Conservation (phyloP, 2,797 vertebrate genomes). For the Peromyscus eremicus region DNA sequence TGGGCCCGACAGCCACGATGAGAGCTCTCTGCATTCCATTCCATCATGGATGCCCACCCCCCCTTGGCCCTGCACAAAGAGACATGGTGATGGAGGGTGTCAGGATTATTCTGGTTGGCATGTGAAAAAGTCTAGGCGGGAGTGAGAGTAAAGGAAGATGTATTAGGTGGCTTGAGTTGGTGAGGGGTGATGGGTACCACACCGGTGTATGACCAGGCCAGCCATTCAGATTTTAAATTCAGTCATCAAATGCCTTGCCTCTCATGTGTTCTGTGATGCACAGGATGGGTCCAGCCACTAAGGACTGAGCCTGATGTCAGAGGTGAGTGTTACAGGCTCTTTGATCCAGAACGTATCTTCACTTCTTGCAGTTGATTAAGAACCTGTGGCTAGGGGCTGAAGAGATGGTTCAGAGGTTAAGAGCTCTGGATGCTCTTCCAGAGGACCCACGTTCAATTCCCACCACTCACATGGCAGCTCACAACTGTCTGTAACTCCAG, state of each 20-base stretch:
- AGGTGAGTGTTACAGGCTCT: not conserved
- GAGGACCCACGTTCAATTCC: no score
- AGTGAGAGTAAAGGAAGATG: not conserved
- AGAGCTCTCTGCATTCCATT: not conserved
- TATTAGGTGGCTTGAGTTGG: not conserved
- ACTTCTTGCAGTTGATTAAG: not conserved
- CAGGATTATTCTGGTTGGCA: not conserved
- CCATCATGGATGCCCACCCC: not conserved
- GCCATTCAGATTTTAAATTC: not conserved
- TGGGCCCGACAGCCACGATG: accelerated
- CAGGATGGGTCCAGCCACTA: accelerated
- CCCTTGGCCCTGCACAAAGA: not conserved
- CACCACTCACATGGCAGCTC: no score
- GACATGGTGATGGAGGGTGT: not conserved
- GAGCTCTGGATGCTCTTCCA: no score
- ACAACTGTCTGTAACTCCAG: no score
- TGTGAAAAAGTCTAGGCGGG: not conserved
- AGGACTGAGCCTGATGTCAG: not conserved
- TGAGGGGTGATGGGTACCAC: no score
- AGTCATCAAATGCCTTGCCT: no score
- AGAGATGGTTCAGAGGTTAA: no score
- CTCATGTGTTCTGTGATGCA: not conserved
- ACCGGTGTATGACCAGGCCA: not conserved
- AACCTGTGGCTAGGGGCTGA: not conserved
- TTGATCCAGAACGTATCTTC: not conserved